Percentiles rank a stretch among this genome's conserved stretches.
Conservation (phyloP, 2,113 vertebrate species). For the Okapia johnstoni region DNA sequence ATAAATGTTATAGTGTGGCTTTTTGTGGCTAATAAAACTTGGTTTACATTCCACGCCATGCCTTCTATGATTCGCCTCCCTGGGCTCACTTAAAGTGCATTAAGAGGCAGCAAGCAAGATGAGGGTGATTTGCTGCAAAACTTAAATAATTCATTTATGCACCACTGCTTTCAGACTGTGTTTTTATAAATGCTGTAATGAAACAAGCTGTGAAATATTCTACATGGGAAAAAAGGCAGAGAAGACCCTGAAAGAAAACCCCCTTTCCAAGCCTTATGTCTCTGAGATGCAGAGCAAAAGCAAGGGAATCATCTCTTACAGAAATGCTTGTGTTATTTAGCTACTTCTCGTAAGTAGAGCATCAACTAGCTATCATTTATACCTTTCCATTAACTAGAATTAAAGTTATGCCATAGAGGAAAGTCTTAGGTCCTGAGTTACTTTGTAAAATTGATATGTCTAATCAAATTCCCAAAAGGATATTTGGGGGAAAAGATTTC, state of each 20-base stretch:
- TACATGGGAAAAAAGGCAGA: conserved; percentile 72
- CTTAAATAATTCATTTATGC: conserved; percentile 95
- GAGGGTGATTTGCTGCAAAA: conserved; percentile 84
- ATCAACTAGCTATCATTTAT: neutral
- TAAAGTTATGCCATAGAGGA: neutral
- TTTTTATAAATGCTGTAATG: conserved; percentile 93
- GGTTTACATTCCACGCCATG: conserved; percentile 87
- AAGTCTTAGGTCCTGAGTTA: neutral
- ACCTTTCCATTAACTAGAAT: neutral
- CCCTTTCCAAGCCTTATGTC: conserved; percentile 51
- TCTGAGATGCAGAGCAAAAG: conserved; percentile 33
- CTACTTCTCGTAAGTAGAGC: neutral
- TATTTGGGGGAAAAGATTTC: neutral
- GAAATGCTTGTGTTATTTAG: neutral
- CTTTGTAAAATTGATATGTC: neutral
- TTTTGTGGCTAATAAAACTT: conserved; percentile 87
- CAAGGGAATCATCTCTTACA: neutral
- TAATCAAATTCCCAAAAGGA: neutral
- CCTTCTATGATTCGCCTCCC: conserved; percentile 85
- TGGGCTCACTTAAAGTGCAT: conserved; percentile 87
- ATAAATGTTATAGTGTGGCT: conserved; percentile 83
- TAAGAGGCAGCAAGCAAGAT: conserved; percentile 84
- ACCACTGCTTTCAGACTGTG: conserved; percentile 87
- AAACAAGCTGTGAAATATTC: conserved; percentile 91
- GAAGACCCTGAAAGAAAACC: conserved; percentile 62